Evolutionary conservation across 2,113 vertebrate genomes (phyloP), one percentile per base, ranked within the genome.

Genomic region (Rhinichthys klamathensis): DNA sequence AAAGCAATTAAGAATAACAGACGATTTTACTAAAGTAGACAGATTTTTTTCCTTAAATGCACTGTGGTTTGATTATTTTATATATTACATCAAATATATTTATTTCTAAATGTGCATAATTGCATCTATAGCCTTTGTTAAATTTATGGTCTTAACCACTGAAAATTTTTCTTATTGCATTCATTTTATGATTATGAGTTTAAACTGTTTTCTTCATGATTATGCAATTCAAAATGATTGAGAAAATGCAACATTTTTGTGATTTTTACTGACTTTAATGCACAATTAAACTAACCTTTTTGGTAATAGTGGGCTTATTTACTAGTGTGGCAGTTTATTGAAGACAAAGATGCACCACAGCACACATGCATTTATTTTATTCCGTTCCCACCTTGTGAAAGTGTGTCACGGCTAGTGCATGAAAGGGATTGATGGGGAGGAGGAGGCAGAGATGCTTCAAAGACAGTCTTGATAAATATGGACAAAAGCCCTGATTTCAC

Each of bases 381-480:
- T 15, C 21, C 70, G 25, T 73, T 25, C 46, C 1, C 38, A 25
- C 11, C 4, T 72, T 11, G 69, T 70, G 32, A 38, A 70, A 35
- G 67, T 72, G 69, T 44, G 27, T 54, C 21, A 25, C 0, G 6
- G 23, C 15, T 38, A 51, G 46, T 63, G 70, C 32, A 44, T 67
- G 30, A 21, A 15, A 30, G 46, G 18, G 61, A 67, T 46, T 7
- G 46, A 61, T 65, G 58, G 35, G 56, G 10, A 63, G n/a, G 86
- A 87, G 84, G 75, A 88, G 81, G 27, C 46, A 32, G 61, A 72
- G 60, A 77, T 72, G 85, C 72, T 87, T 84, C 84, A 49, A 30
- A 87, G 73, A 80, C 70, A 80, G 86, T 25, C 87, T 92, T 92
- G 87, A 93, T 95, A 94, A 95, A 95, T 93, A 94, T 91, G 93